Evolutionary conservation across 2,888 invertebrate genomes (phyloP), one percentile per base, ranked within the genome.

Genomic region (Lymantria dispar): DNA sequence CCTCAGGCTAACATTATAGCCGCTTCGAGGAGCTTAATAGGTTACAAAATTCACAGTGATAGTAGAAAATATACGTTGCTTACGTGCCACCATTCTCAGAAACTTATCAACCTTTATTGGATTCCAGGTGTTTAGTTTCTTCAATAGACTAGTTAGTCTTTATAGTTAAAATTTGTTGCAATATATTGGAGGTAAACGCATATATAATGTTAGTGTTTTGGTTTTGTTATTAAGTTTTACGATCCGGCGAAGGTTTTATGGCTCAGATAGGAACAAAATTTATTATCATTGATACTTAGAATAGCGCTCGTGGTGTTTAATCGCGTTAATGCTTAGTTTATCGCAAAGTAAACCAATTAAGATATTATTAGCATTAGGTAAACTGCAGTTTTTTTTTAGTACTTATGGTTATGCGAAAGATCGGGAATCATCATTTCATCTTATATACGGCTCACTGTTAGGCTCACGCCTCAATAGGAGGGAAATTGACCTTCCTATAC

Each of bases 21-120:
- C 84, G 87, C 87, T 87, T 85, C 87, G 82, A 86, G 87, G 80
- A 88, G 86, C 86, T 88, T 89, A 90, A 91, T 90, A 90, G 90
- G 86, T 88, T 80, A 84, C 88, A 87, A 87, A 90, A 91, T 90
- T 88, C 87, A 87, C 83, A 86, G 81, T 80, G 88, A 87, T 89
- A 85, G 83, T 83, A 85, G 84, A 87, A 87, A 87, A 88, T 87
- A 87, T 86, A 90, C 80, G 82, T 78, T 77, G 82, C 82, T 86
- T 84, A 87, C 87, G 86, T 87, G 87, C 82, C 75, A 64, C 78
- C 79, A 70, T 81, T 78, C 78, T 68, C 66, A 77, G 65, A 69
- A 80, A 86, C 82, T 86, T 87, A 84, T 85, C 83, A 77, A 74
- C 70, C 69, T 72, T 81, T 83, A 84, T 84, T 78, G 82, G 80